These are phyloP conservation scores for Gasteruption jaculator DNA, from an alignment of 2,888 invertebrate genomes.

Conservation along the genomic window DNA sequence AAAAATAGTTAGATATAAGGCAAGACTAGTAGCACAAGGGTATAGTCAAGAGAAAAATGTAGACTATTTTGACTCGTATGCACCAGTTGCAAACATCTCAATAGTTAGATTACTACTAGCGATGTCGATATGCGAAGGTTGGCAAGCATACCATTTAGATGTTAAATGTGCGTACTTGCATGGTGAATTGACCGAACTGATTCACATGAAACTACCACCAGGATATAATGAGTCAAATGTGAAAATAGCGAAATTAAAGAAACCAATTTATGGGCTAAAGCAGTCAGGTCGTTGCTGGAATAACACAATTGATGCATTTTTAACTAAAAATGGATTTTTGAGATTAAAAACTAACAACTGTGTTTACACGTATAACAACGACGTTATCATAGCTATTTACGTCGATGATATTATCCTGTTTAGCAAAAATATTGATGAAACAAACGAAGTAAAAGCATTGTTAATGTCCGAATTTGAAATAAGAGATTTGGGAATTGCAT, in stretches of 20 bases:
- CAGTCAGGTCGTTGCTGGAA: too few species aligned
- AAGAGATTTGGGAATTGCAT: constrained; percentile 12
- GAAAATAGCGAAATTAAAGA: constrained; percentile 4
- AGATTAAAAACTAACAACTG: too few species aligned
- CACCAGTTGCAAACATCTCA: constrained; percentile 8
- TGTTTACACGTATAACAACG: neutral
- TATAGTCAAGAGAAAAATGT: constrained; percentile 8
- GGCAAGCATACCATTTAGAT: constrained; percentile 10
- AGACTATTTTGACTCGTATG: constrained; percentile 14
- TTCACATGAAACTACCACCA: constrained; percentile 13
- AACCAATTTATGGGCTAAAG: too few species aligned
- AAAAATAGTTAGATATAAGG: constrained; percentile 11
- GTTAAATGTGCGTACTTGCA: constrained; percentile 15
- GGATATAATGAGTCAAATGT: neutral
- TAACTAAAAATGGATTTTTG: too few species aligned
- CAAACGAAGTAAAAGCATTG: constrained; percentile 1
- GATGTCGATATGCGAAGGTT: neutral
- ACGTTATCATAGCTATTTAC: neutral
- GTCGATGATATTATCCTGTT: constrained; percentile 10
- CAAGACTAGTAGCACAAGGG: constrained; percentile 11
- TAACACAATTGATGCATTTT: too few species aligned
- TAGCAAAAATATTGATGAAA: neutral
- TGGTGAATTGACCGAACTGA: constrained; percentile 10
- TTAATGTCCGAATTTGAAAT: constrained; percentile 8
- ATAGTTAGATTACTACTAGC: constrained; percentile 8